These are phyloP conservation scores for Arctia plantaginis DNA, from an alignment of 2,888 invertebrate genomes.

Conservation along the genomic window DNA sequence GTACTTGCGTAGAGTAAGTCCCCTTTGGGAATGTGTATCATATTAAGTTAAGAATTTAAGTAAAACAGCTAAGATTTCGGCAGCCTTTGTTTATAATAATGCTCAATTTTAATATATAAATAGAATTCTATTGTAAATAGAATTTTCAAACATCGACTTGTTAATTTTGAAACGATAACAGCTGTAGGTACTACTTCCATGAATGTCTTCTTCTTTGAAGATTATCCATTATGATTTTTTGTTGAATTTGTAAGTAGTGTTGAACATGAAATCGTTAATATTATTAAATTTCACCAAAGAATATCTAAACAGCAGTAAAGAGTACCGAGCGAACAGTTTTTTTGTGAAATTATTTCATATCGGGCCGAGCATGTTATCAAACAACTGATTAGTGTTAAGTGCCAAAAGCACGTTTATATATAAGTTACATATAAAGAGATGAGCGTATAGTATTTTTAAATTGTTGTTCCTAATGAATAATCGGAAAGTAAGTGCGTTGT, in stretches of 20 bases:
- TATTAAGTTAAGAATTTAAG: constrained; percentile 73
- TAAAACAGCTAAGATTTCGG: constrained; percentile 72
- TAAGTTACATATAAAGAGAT: constrained; percentile 77
- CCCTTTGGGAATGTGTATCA: constrained; percentile 67
- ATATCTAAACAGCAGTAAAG: constrained; percentile 58
- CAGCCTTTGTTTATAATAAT: constrained; percentile 81
- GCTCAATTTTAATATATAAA: constrained; percentile 82
- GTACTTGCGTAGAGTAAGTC: constrained; percentile 76
- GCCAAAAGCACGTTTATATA: constrained; percentile 81
- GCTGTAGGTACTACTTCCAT: constrained; percentile 43
- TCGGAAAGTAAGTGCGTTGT: constrained; percentile 76
- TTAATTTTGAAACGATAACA: constrained; percentile 44
- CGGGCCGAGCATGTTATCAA: constrained; percentile 43
- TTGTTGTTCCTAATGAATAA: constrained; percentile 84
- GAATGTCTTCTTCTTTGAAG: constrained; percentile 33
- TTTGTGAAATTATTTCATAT: constrained; percentile 46
- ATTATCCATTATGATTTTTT: constrained; percentile 38
- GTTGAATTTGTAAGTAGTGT: constrained; percentile 43
- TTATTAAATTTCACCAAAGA: constrained; percentile 71
- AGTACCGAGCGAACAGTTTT: constrained; percentile 43
- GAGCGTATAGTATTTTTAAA: constrained; percentile 83
- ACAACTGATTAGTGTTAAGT: constrained; percentile 76
- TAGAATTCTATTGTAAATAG: constrained; percentile 70
- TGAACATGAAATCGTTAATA: constrained; percentile 47
- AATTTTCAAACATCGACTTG: constrained; percentile 69